phyloP scores from a whole-genome alignment of 37 sponge, comb jelly and placozoan species.

The Theonella swinhoei region DNA sequence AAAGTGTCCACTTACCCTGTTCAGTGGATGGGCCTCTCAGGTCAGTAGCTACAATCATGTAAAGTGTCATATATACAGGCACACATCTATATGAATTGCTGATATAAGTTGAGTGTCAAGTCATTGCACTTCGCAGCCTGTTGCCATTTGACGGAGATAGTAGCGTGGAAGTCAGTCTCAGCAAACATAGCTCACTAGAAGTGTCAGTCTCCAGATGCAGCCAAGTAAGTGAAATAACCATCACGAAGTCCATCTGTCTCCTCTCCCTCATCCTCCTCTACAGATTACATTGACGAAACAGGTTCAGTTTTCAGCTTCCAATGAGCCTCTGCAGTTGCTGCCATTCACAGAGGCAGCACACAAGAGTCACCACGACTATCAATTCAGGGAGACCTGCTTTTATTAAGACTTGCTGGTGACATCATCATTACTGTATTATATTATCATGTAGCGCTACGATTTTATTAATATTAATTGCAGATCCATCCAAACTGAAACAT shows the following conservation, averaged over 20 bases:
- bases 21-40: constrained; percentile 59
- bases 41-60: constrained; percentile 28
- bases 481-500: no score
- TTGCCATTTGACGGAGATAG: constrained; percentile 56
- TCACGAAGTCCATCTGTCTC: neutral
- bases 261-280: neutral
- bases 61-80: neutral
- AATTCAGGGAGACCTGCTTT: constrained; percentile 72
- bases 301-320: constrained; percentile 45
- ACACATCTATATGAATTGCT: no score
- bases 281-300: constrained; percentile 56
- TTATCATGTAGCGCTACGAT: no score
- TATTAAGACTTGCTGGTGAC: constrained; percentile 44
- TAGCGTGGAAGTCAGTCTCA: constrained; percentile 16
- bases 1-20: constrained; percentile 65
- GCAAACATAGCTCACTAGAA: constrained; percentile 15
- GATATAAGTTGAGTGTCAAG: no score
- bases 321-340: constrained; percentile 33
- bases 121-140: constrained; percentile 34
- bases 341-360: constrained; percentile 59
- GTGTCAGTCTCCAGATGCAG: constrained; percentile 47
- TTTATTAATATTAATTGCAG: no score
- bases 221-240: constrained; percentile 33
- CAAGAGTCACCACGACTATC: constrained; percentile 42
- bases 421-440: neutral